These are phyloP conservation scores for Calidris pygmaea DNA, from an alignment of 2,113 vertebrate genomes.

Conservation along the genomic window DNA sequence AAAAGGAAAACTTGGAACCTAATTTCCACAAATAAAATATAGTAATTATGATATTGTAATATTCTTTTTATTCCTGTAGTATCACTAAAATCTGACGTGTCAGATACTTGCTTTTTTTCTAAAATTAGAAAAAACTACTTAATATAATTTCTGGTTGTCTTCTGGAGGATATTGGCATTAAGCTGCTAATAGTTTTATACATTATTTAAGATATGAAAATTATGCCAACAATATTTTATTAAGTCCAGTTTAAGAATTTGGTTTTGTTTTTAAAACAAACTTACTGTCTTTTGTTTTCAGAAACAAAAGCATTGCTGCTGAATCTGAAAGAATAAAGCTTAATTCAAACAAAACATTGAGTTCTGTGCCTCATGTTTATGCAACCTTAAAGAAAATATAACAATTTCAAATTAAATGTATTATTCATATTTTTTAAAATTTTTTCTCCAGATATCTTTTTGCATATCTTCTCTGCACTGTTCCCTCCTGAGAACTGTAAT, in stretches of 20 bases:
- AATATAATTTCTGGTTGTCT: background rate
- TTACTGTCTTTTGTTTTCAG: background rate
- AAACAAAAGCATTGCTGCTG: background rate
- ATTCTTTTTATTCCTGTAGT: background rate
- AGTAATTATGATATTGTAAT: background rate
- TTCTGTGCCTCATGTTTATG: background rate
- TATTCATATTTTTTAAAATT: background rate
- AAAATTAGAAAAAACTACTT: background rate
- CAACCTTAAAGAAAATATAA: slow-evolving; percentile 15
- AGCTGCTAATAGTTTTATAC: background rate
- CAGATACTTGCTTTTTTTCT: background rate
- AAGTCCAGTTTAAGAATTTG: background rate
- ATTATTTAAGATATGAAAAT: background rate
- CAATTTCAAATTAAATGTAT: slow-evolving; percentile 53
- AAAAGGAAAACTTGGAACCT: background rate
- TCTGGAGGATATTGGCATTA: background rate
- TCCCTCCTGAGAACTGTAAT: slow-evolving; percentile 18
- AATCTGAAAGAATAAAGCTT: background rate
- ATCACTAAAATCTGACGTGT: background rate
- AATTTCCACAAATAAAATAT: background rate
- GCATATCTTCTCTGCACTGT: background rate
- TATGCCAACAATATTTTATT: background rate
- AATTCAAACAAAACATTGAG: background rate
- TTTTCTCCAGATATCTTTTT: background rate
- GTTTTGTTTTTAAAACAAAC: background rate